These are phyloP conservation scores for Drosophila fulvimacula DNA, from an alignment of 2,888 invertebrate species.

Conservation along the genomic window DNA sequence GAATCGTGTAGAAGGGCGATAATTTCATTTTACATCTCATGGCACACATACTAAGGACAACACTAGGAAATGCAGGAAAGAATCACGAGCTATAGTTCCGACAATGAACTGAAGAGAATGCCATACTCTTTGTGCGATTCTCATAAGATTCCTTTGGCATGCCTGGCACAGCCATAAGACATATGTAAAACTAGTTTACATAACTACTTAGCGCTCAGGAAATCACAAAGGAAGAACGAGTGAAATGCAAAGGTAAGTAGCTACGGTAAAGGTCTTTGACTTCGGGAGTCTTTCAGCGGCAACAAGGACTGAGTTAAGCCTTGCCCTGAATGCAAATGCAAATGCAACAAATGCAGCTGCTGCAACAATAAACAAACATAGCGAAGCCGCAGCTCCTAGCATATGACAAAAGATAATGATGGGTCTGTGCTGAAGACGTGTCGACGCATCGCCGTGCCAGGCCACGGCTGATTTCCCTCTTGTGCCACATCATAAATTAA, in stretches of 20 bases:
- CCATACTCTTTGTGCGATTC: background rate
- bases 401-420: constrained; percentile 49
- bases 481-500: constrained; percentile 68
- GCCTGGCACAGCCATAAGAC: background rate
- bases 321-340: constrained; percentile 33
- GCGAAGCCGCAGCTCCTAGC: constrained; percentile 14
- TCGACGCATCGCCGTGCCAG: background rate
- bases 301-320: constrained; percentile 28
- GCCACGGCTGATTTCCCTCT: constrained; percentile 43
- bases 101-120: constrained; percentile 5
- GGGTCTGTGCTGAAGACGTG: constrained; percentile 22
- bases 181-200: constrained; percentile 49
- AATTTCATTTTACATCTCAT: background rate
- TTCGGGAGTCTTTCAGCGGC: constrained; percentile 10
- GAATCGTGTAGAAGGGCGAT: background rate
- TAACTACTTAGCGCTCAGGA: constrained; percentile 37
- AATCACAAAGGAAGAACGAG: constrained; percentile 24
- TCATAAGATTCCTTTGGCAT: background rate
- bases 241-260: constrained; percentile 10
- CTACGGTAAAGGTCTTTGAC: constrained; percentile 46
- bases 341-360: constrained; percentile 17
- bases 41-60: background rate
- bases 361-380: constrained; percentile 27
- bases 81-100: background rate
- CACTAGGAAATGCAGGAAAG: constrained; percentile 1